Base-by-base conservation (phyloP, 2,797 vertebrate species). In the Pteronotus mesoamericanus region DNA sequence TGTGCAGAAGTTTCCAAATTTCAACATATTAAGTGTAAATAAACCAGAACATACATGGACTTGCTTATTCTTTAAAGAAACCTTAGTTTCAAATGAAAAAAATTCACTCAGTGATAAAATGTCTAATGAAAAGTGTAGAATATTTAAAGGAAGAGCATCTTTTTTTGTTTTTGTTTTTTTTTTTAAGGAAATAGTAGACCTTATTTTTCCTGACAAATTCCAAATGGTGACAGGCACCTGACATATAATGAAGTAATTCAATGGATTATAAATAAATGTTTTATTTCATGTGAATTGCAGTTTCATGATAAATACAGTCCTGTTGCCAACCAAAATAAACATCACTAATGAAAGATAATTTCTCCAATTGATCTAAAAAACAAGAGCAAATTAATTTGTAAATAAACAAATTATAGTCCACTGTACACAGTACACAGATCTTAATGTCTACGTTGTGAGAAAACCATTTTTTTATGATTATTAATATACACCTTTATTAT, bases 191-290 rank as follows among this genome's bases (percentile, higher is more conserved):
- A 66, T 53, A 32, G 26, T 77, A 90, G 29, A 74, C 34, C 3
- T 79, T 46, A 39, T 89, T 90, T 64, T 92, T 90, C 68, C 71
- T 91, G n/a, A 86, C 55, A 96, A 53, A 87, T 91, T 83, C 59
- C 39, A 74, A 82, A 77, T 59, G n/a, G 19, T 87, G 72, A 79
- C 64, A 91, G 61, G 24, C 86, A 93, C 37, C 72, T 74, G 34
- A 39, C 44, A 12, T 26, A 44, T 24, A 90, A 82, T 88, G 34
- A 80, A 72, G 21, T 44, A 19, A 74, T 91, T 96, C 61, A 83
- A 3, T 37, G 86, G 48, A 55, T 85, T 91, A 48, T 66, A 96
- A 92, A 88, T 68, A 78, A 39, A 71, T 89, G 78, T 64, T 84
- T 78, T 86, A 88, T 71, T 92, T 83, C 46, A 51, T 29, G 19